Base-by-base conservation (phyloP, 2,888 invertebrate genomes). In the Parnassius smintheus region DNA sequence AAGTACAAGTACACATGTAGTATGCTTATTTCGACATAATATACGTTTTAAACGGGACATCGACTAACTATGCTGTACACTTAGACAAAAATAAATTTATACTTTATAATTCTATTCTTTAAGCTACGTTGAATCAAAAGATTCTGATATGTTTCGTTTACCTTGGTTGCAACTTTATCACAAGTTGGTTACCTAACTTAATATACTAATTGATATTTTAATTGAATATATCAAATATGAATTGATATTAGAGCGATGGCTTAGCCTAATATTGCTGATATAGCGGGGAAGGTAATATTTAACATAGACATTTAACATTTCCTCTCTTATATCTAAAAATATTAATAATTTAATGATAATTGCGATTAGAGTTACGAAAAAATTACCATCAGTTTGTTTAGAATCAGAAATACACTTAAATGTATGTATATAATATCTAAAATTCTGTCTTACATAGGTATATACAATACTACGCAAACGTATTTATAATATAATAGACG, bases 101-200 rank as follows among this genome's bases (percentile, higher is more conserved):
- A 59, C 57, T 65, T 61, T 64, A 66, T 56, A 68, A 10, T 2
- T 35, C 53, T 52, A 25, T 53, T 66, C 41, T 80, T 84, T 86
- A 88, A 9, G 42, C 91, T 93, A 93, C 81, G 77, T 78, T 93
- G 94, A 93, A 94, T 92, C 94, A 93, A 90, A 85, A 91, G 93
- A 94, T 92, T 93, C 94, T 94, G 94, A 94, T 94, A 94, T 94
- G 94, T 94, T 91, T 94, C 92, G 93, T 94, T 35, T 94, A 94
- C 93, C 93, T 94, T 93, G 94, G 94, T 94, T 94, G 94, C 92
- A 92, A 92, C 92, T 89, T 80, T 91, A 92, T 92, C 92, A 92
- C 92, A 85, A 89, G 91, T 91, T 91, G 91, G 70, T 85, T 82
- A 76, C 72, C 83, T 86, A 86, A 73, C 71, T 74, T 79, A 75